phyloP scores from a whole-genome alignment of 2,113 vertebrate genomes.

The Chauna torquata region DNA sequence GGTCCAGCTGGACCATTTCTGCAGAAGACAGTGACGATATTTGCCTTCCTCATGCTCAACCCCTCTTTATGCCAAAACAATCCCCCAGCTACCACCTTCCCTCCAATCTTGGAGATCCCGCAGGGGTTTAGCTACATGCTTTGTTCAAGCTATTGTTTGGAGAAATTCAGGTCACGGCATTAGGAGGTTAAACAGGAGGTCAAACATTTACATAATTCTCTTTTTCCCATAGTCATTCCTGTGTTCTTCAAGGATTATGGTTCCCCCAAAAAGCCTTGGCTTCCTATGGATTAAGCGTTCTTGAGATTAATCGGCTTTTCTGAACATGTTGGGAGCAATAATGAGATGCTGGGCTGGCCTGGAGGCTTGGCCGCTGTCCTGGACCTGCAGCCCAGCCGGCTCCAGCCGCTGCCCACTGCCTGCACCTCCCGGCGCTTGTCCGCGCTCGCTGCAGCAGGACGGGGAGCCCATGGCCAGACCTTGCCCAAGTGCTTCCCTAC shows the following conservation, averaged over 20 bases:
- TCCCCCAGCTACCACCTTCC: not conserved
- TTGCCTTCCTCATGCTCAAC: not conserved
- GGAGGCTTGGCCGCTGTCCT: not conserved
- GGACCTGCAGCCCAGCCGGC: not conserved
- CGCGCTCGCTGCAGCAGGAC: not conserved
- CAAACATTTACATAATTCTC: constrained; percentile 47
- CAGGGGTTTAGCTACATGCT: not conserved
- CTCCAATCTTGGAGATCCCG: accelerated
- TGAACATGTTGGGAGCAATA: not conserved
- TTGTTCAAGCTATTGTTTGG: not conserved
- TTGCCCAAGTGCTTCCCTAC: constrained; percentile 50
- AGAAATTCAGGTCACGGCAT: constrained; percentile 37
- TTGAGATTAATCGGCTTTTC: constrained; percentile 64
- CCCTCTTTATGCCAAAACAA: not conserved
- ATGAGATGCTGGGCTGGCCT: not conserved
- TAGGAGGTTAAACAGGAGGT: constrained; percentile 3
- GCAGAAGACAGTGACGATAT: not conserved
- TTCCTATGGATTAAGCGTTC: constrained; percentile 45
- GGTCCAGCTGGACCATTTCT: constrained; percentile 92
- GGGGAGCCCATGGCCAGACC: not conserved
- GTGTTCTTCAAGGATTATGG: constrained; percentile 17
- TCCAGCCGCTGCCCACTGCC: not conserved
- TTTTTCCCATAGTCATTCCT: constrained; percentile 17
- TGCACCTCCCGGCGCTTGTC: not conserved
- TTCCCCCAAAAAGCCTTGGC: not conserved